These are phyloP conservation scores for Cinclus cinclus DNA, from an alignment of 2,113 vertebrate genomes.

Conservation along the genomic window DNA sequence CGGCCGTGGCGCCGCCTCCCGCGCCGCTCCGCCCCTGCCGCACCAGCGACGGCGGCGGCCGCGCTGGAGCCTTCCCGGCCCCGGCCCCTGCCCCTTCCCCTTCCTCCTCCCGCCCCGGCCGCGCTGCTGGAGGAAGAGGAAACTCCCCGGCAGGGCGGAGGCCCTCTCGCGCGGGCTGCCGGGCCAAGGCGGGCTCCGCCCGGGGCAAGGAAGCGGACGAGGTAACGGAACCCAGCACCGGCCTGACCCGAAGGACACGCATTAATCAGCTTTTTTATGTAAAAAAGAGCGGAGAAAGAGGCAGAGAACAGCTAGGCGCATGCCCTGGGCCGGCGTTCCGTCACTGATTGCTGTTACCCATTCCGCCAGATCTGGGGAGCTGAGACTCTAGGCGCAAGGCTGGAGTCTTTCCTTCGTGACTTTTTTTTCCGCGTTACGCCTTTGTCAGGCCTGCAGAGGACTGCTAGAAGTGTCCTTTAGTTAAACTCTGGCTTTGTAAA, in stretches of 20 bases:
- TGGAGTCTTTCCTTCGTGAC: neutral
- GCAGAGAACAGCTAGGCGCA: neutral
- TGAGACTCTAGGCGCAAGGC: neutral
- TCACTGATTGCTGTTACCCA: rapidly evolving
- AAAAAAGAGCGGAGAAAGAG: neutral
- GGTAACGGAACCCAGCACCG: rapidly evolving
- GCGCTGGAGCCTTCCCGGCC: neutral
- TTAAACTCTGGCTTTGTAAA: neutral
- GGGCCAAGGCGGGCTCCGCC: neutral
- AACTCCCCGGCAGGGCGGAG: neutral
- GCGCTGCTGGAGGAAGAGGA: neutral
- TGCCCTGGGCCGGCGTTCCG: rapidly evolving
- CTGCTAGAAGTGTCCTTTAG: neutral
- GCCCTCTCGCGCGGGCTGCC: neutral
- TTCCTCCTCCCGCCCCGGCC: neutral
- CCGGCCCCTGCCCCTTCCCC: neutral
- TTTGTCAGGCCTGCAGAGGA: neutral
- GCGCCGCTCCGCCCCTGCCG: constrained; percentile 65
- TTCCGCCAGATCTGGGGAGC: neutral
- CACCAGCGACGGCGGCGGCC: constrained; percentile 60
- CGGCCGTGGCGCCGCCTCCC: constrained; percentile 78
- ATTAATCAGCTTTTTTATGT: neutral
- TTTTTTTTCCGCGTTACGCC: rapidly evolving
- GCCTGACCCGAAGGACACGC: neutral
- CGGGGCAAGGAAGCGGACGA: neutral